Evolutionary conservation across 2,113 vertebrate genomes (phyloP), one percentile per base, ranked within the genome.

Genomic region (Anoura caudifer): DNA sequence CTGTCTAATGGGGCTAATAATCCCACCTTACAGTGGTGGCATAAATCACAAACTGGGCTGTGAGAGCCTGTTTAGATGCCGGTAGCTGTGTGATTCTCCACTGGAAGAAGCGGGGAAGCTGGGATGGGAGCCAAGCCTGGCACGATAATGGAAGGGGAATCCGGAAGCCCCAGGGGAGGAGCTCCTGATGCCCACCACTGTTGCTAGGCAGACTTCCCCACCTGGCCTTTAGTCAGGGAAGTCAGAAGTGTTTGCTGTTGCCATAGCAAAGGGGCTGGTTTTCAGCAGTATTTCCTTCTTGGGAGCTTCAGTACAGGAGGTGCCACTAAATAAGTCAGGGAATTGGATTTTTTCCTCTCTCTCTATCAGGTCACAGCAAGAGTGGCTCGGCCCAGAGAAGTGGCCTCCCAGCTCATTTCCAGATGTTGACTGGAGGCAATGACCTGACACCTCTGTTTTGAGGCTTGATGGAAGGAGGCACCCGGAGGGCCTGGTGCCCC

Each of bases 171-270:
- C 16, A 0, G 7, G 54, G 47, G 86, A 47, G 76, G 85, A 38
- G 33, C 38, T 76, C 52, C 93, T 36, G 50, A 26, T 19, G 4
- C 81, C 80, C 65, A 5, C 41, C 12, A 19, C 88, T 97, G 97
- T 98, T 98, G 96, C 98, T 95, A 86, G 98, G 98, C 98, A 98
- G 98, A 97, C 97, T 98, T 96, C 97, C 96, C 96, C 63, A 56
- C 86, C 98, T 92, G 75, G 81, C 94, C 97, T 43, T 26, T 26
- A 6, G 59, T 72, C 43, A 15, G 96, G 97, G 96, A 96, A 92
- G 97, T 94, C 96, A 52, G 89, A 94, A 90, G 97, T 86, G 65
- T 33, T 81, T 75, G 83, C 95, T 59, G 98, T 98, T 98, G 97
- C 98, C 98, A 98, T 98, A 96, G 98, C 88, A 85, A 98, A 97